phyloP scores from a whole-genome alignment of 2,113 vertebrate species.

The Sus scrofa region T2T-Sscrofa CM000830.6:20160501-20161000 shows the following conservation, averaged over 20 bases:
- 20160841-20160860: neutral
- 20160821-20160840: constrained; percentile 40
- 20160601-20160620: constrained; percentile 36
- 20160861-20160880: neutral
- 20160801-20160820: constrained; percentile 5
- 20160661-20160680: neutral
- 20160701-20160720: neutral
- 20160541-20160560: neutral
- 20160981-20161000: constrained; percentile 53
- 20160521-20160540: constrained; percentile 41
- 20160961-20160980: constrained; percentile 41
- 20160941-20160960: constrained; percentile 51
- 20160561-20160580: constrained; percentile 47
- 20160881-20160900: neutral
- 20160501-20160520: constrained; percentile 39
- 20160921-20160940: constrained; percentile 42
- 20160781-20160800: constrained; percentile 2
- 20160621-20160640: constrained; percentile 11
- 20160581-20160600: neutral
- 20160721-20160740: neutral
- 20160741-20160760: neutral
- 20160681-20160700: neutral
- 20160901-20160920: constrained; percentile 24
- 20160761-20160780: neutral
- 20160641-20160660: neutral